phyloP scores from a whole-genome alignment of 2,797 vertebrate genomes.

The Pangasius djambal region DNA sequence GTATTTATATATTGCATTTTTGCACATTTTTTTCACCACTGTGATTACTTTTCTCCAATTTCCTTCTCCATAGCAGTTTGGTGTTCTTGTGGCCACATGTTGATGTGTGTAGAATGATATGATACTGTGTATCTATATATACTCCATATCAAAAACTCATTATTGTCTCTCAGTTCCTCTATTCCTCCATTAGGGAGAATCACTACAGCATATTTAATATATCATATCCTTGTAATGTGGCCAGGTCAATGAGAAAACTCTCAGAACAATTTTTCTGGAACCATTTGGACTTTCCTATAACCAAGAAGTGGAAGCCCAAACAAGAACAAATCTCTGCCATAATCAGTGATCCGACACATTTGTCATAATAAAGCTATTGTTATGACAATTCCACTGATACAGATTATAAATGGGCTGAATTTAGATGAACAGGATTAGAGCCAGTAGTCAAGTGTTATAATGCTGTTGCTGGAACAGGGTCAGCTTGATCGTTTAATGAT shows the following conservation, averaged over 20 bases:
- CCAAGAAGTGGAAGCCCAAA: not conserved
- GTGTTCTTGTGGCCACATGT: not conserved
- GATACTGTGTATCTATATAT: no score
- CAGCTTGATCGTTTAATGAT: constrained; percentile 16
- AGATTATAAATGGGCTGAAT: constrained; percentile 23
- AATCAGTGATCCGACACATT: constrained; percentile 3
- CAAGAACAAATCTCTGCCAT: constrained; percentile 8
- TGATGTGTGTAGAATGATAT: not conserved
- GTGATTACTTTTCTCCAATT: not conserved
- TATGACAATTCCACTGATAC: not conserved
- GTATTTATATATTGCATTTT: not conserved
- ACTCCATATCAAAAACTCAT: not conserved
- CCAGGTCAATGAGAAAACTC: not conserved
- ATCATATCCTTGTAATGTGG: not conserved
- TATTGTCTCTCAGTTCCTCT: no score
- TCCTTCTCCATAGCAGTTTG: not conserved
- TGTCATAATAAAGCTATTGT: constrained; percentile 15
- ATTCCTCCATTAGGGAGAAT: constrained; percentile 5
- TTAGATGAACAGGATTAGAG: constrained; percentile 4
- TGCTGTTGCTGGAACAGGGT: not conserved
- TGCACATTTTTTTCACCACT: not conserved
- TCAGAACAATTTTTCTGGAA: not conserved
- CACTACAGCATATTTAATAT: not conserved
- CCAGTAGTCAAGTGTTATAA: constrained; percentile 5
- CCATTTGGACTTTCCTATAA: not conserved